Base-by-base conservation (phyloP, 2,888 invertebrate species). In the Nephrotoma appendiculata region DNA sequence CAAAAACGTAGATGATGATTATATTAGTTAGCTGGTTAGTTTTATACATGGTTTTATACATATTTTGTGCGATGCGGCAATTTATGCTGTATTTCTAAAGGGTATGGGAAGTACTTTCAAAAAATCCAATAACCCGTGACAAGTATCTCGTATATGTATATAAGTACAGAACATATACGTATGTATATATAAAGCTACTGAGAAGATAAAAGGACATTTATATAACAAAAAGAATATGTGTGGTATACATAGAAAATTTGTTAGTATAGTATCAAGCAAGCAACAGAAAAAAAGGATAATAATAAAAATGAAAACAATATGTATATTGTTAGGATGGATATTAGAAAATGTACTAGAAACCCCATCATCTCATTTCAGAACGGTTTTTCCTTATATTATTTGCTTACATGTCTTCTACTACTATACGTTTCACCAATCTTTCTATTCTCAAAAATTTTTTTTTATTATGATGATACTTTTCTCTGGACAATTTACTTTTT, bases 51-150 rank as follows among this genome's bases (percentile, higher is more conserved):
- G 71, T 31, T 31, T 31, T 71, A 71, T 71, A 71, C 71, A 71
- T 71, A 71, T 31, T 71, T 71, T 71, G 71, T 71, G 71, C 71
- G 71, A 71, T 71, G 71, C 71, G 31, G 71, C 71, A 71, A 71
- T 71, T 71, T 71, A 71, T 71, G 31, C 31, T 15, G 71, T 57
- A 57, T 57, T 6, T 57, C 1, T 57, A 31, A 52, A 71, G 71
- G 71, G 71, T 31, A 71, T 71, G 71, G 31, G 71, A 71, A 71
- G 71, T 71, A 71, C 71, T 71, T 71, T 71, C 71, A 71, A 84
- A 84, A 84, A 84, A 84, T 43, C 84, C 84, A 84, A 84, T 84
- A 84, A 84, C 84, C 84, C 84, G 43, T 84, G 84, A 84, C 84
- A 41, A 84, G 84, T 84, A 71, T 71, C 71, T 71, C 71, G 71